These are phyloP conservation scores for Dromius quadrimaculatus DNA, from an alignment of 2,888 invertebrate species.

Conservation along the genomic window DNA sequence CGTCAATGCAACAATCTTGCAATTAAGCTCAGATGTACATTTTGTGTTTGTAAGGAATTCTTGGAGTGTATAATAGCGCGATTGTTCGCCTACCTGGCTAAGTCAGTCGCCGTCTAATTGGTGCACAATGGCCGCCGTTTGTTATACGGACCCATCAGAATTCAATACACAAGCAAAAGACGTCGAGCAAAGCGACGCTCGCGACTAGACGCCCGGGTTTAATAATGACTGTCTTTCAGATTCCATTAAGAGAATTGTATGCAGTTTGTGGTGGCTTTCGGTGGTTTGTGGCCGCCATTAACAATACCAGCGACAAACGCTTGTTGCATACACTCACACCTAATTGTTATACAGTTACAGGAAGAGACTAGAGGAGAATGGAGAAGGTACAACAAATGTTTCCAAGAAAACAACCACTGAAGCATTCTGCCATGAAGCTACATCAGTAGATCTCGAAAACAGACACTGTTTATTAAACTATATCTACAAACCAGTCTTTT, in stretches of 20 bases:
- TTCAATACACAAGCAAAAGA: slow-evolving; percentile 42
- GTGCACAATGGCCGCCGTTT: slow-evolving; percentile 51
- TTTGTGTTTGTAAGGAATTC: slow-evolving; percentile 52
- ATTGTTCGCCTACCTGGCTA: slow-evolving; percentile 44
- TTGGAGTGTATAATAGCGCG: slow-evolving; percentile 47
- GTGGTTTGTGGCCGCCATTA: slow-evolving; percentile 25
- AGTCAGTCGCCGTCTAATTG: slow-evolving; percentile 52
- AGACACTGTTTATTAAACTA: too few species aligned
- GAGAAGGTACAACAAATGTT: too few species aligned
- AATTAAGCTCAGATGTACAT: slow-evolving; percentile 56
- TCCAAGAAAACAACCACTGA: too few species aligned
- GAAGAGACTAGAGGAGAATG: too few species aligned
- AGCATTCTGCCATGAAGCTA: too few species aligned
- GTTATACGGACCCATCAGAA: slow-evolving; percentile 48
- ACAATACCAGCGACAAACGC: not conserved
- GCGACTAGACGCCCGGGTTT: slow-evolving; percentile 37
- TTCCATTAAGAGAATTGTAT: slow-evolving; percentile 51
- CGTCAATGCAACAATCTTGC: slow-evolving; percentile 56
- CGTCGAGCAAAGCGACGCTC: not conserved
- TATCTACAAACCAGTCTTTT: too few species aligned
- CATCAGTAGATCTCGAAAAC: too few species aligned
- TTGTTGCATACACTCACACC: not conserved
- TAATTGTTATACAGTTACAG: too few species aligned
- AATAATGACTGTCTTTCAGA: slow-evolving; percentile 54
- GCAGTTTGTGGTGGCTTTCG: slow-evolving; percentile 44